Conservation (phyloP, 2,113 vertebrate species). For the Gnathonemus longibarbis region DNA sequence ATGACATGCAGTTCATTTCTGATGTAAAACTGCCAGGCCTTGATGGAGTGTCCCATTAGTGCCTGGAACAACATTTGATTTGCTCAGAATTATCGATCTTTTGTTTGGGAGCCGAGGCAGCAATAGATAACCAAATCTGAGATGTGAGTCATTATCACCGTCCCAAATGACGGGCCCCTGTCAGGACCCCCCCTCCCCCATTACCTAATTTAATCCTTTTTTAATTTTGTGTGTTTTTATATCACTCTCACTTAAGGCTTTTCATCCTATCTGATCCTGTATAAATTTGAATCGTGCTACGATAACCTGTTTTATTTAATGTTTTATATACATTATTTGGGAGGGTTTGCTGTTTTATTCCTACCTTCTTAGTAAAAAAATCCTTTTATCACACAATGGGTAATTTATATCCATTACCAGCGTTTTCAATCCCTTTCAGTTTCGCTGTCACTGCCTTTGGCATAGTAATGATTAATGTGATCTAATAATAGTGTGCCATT, state of each 20-base stretch:
- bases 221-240: conserved; percentile 61
- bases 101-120: conserved; percentile 72
- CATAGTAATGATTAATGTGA: conserved; percentile 99
- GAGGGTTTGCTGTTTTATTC: conserved; percentile 97
- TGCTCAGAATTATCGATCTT: conserved; percentile 80
- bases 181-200: conserved; percentile 52
- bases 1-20: conserved; percentile 57
- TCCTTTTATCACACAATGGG: conserved; percentile 99
- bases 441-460: conserved; percentile 99
- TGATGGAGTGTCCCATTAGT: conserved; percentile 74
- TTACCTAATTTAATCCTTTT: conserved; percentile 46
- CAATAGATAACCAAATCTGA: conserved; percentile 68
- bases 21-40: conserved; percentile 61
- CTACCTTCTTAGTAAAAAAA: conserved; percentile 99
- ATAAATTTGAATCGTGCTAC: conserved; percentile 64
- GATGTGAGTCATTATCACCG: conserved; percentile 71
- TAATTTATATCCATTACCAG: conserved; percentile 99
- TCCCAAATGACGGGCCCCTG: conserved; percentile 69
- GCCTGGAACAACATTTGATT: conserved; percentile 72
- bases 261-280: conserved; percentile 67
- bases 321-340: conserved; percentile 77
- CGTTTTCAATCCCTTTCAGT: conserved; percentile 99
- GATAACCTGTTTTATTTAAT: conserved; percentile 82
- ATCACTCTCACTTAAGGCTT: conserved; percentile 53
- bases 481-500: conserved; percentile 99